Evolutionary conservation across 2,113 vertebrate species (phyloP), one percentile per base, ranked within the genome.

Genomic region (Actenoides hombroni): DNA sequence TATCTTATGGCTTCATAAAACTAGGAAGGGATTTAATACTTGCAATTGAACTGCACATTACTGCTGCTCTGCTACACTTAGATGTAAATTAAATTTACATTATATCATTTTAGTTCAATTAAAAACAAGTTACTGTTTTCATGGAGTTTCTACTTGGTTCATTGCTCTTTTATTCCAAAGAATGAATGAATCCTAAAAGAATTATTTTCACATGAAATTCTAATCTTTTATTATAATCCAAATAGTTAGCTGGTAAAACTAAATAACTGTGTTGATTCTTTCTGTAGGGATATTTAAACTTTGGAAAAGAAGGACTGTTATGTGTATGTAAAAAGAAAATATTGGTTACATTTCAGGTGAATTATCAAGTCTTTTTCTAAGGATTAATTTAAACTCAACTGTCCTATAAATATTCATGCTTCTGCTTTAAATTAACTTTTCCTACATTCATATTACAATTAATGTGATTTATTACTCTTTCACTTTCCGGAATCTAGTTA

Each of bases 81-180:
- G 24, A 90, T 92, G 88, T 5, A 92, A 87, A 86, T 35, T 87
- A 5, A 93, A 37, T 73, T 91, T 78, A 85, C 92, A 54, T 86
- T 91, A 35, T 54, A 56, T 37, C 3, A 83, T 63, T 96, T 96
- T 60, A 84, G 11, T 92, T 84, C 42, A 95, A 39, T 92, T 93
- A 94, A 63, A 10, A 90, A 65, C 92, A 65, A 2, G 18, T 25
- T 63, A 63, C 25, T 87, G 13, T 12, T 94, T 92, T 49, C 54
- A 57, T 59, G 5, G 49, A 95, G 13, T 73, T 91, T 95, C 46
- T 46, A 17, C 31, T 95, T 91, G 15, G 25, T 51, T 94, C 46
- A 63, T 78, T 94, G 25, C 17, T 91, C 16, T 81, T 75, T 68
- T 88, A 25, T 29, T 90, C 21, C 70, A 39, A 83, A 80, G 46